These are phyloP conservation scores for Orgyia antiqua DNA, from an alignment of 2,888 invertebrate genomes.

Conservation along the genomic window DNA sequence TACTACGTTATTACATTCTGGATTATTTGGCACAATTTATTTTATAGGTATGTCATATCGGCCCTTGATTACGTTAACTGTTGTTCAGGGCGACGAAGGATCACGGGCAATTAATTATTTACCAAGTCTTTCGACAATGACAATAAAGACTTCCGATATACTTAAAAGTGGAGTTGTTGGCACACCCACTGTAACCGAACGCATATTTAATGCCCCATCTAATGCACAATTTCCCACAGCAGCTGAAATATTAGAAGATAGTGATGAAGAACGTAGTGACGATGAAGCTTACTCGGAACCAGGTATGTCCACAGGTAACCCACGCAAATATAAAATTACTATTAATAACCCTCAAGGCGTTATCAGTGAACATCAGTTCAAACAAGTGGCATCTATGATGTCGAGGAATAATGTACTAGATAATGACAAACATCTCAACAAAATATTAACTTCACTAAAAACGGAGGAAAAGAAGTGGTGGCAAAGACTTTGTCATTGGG, in stretches of 20 bases:
- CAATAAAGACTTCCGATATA: conserved; percentile 7
- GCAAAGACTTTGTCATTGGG: conserved; percentile 49
- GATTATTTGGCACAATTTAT: conserved; percentile 49
- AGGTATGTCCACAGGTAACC: conserved; percentile 43
- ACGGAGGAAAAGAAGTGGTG: conserved; percentile 40
- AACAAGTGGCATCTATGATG: conserved; percentile 56
- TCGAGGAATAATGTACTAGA: conserved; percentile 41
- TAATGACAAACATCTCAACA: conserved; percentile 26
- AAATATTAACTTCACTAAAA: conserved; percentile 9
- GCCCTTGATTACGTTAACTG: conserved; percentile 55
- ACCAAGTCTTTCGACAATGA: conserved; percentile 46
- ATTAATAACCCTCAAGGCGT: conserved; percentile 45
- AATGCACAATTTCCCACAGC: conserved; percentile 60
- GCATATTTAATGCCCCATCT: conserved; percentile 35
- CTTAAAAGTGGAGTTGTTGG: neutral
- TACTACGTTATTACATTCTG: conserved; percentile 53
- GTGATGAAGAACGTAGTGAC: neutral
- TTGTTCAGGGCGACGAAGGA: conserved; percentile 46
- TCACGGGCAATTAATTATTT: conserved; percentile 60
- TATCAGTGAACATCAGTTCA: conserved; percentile 49
- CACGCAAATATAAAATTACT: conserved; percentile 48
- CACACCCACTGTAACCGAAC: conserved; percentile 33
- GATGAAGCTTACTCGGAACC: conserved; percentile 18
- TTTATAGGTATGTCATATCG: conserved; percentile 57
- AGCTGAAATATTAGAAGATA: conserved; percentile 43